Evolutionary conservation across 2,888 invertebrate genomes (phyloP).

Genomic region (Norana najaformis): DNA sequence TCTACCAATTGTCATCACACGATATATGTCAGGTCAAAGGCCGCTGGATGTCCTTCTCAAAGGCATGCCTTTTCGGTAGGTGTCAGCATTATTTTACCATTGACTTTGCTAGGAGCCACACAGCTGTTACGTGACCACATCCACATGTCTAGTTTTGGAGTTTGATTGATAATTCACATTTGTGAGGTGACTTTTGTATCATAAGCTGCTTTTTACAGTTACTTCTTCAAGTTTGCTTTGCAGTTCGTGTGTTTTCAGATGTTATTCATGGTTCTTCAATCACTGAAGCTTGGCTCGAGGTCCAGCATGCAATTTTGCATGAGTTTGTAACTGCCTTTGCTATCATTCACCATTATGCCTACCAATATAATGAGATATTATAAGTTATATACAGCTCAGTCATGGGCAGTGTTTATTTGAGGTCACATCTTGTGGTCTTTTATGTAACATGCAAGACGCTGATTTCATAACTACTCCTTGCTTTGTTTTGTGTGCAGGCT

Average conservation of each 20-base stretch:
- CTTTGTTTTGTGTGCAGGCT: conserved; percentile 67
- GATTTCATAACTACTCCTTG: neutral
- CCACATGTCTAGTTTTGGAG: neutral
- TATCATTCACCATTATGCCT: neutral
- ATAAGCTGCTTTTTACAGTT: no score
- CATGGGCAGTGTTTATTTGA: neutral
- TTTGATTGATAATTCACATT: neutral
- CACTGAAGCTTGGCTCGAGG: no score
- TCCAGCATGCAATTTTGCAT: no score
- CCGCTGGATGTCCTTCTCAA: conserved; percentile 86
- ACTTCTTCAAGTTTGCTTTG: no score
- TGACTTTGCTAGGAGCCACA: neutral
- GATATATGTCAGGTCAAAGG: conserved; percentile 82
- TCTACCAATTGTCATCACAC: conserved; percentile 81
- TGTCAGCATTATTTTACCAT: neutral
- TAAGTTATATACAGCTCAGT: neutral
- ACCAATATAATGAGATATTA: no score
- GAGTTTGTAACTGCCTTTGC: neutral
- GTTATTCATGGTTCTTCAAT: no score
- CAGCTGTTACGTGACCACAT: neutral
- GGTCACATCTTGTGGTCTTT: neutral
- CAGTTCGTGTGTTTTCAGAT: no score
- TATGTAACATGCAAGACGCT: neutral
- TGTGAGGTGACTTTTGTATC: no score
- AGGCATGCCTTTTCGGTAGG: conserved; percentile 78